Evolutionary conservation across 53 echinoderm and acorn worm species (phyloP).

Genomic region (Crossaster papposus): DNA sequence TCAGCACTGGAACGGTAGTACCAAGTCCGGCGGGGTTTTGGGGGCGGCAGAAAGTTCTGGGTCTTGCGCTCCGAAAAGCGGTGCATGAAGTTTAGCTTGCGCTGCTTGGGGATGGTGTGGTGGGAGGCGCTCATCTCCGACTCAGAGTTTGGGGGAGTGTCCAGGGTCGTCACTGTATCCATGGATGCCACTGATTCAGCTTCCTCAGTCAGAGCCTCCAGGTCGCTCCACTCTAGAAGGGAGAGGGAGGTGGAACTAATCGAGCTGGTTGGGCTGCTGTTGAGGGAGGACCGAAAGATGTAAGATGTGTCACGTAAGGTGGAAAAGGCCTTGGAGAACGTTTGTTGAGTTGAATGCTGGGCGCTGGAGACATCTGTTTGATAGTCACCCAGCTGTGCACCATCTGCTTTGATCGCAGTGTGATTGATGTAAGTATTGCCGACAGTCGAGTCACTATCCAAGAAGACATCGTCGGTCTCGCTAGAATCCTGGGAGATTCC

Average conservation of each 20-base stretch:
- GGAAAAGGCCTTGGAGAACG: constrained; percentile 21
- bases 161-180: constrained; percentile 69
- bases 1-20: constrained; percentile 93
- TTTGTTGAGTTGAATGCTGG: constrained; percentile 42
- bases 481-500: background rate
- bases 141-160: constrained; percentile 57
- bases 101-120: constrained; percentile 38
- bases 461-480: constrained; percentile 45
- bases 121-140: constrained; percentile 22
- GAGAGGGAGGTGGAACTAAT: constrained; percentile 66
- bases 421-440: constrained; percentile 15
- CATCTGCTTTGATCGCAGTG: constrained; percentile 30
- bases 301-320: constrained; percentile 54
- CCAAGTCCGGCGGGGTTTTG: constrained; percentile 94
- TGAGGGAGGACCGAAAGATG: constrained; percentile 57
- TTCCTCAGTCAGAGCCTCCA: constrained; percentile 72
- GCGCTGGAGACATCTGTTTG: constrained; percentile 47
- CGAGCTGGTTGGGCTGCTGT: constrained; percentile 80
- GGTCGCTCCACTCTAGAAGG: constrained; percentile 71
- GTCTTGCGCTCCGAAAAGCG: constrained; percentile 56
- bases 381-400: constrained; percentile 55
- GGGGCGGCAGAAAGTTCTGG: constrained; percentile 60
- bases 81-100: constrained; percentile 38
- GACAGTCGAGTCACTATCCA: background rate
- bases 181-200: constrained; percentile 70